A percentile compares a stretch with the other conserved stretches of the same genome.
Conservation (phyloP, 2,797 vertebrate genomes). For the Sebastes variabilis region DNA sequence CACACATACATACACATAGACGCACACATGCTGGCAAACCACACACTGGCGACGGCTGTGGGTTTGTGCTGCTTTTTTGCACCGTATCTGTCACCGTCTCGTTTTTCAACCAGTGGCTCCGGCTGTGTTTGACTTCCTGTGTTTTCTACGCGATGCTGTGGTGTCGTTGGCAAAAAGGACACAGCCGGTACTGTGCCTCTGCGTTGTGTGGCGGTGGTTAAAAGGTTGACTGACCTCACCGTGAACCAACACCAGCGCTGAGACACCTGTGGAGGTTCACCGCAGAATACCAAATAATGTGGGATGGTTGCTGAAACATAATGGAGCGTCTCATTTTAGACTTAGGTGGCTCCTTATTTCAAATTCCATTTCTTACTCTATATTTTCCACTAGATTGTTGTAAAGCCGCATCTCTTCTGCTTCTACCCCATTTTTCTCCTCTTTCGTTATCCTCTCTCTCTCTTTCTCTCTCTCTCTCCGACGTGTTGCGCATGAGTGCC, state of each 20-base stretch:
- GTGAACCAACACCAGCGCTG: slow-evolving; percentile 30
- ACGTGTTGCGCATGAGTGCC: slow-evolving; percentile 56
- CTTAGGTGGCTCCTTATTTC: background rate
- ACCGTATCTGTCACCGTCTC: slow-evolving; percentile 37
- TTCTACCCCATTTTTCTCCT: background rate
- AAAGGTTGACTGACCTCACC: slow-evolving; percentile 51
- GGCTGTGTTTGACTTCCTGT: slow-evolving; percentile 72
- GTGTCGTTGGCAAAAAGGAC: slow-evolving; percentile 50
- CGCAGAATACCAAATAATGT: slow-evolving; percentile 20
- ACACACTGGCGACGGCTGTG: slow-evolving; percentile 49
- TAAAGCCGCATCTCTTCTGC: background rate
- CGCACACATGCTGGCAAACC: background rate
- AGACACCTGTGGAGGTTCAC: slow-evolving; percentile 43
- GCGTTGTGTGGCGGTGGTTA: slow-evolving; percentile 25
- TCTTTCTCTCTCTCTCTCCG: slow-evolving; percentile 4
- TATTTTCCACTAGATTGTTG: background rate
- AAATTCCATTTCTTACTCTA: background rate
- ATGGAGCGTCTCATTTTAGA: slow-evolving; percentile 15
- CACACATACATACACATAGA: slow-evolving; percentile 11
- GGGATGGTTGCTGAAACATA: slow-evolving; percentile 25
- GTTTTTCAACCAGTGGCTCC: slow-evolving; percentile 37
- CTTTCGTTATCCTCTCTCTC: slow-evolving; percentile 11
- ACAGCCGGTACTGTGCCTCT: slow-evolving; percentile 30
- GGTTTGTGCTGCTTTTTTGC: slow-evolving; percentile 21
- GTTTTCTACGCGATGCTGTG: slow-evolving; percentile 37